Evolutionary conservation across 2,113 vertebrate species (phyloP), one percentile per base, ranked within the genome.

Genomic region (Bubo bubo): DNA sequence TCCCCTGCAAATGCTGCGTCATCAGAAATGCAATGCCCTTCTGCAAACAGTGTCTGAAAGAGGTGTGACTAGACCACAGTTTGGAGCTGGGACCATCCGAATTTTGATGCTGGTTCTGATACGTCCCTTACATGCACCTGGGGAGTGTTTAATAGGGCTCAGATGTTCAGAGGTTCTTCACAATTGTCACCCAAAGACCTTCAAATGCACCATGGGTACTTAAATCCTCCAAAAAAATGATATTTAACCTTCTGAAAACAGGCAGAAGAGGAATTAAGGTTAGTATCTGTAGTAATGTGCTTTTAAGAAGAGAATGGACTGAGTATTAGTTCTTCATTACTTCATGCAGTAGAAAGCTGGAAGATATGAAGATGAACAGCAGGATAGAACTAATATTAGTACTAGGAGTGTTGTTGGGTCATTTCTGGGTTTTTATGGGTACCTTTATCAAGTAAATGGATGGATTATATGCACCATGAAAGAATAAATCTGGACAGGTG

Each of bases 251-350:
- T 77, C 81, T 90, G 70, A 88, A 93, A 86, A 89, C 6, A 77
- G 28, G 34, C 34, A 81, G 66, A 91, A 93, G 58, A 93, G 50
- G 80, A 97, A 97, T 94, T 97, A 90, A 82, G 28, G 84, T 96
- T 95, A 86, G 76, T 86, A 86, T 95, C 94, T 96, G 52, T 56
- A 93, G 52, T 56, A 93, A 88, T 63, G 39, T 58, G 83, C 70
- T 91, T 86, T 80, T 85, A 63, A 90, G 37, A 83, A 85, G 66
- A 92, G 90, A 95, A 95, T 22, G 32, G 14, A 47, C n/a, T 35
- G 41, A 58, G 3, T 79, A 27, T 66, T 88, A 83, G 55, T 91
- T 88, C 79, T 91, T 73, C 64, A 43, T 90, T 93, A 43, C 49
- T 85, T 89, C 47, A 27, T 53, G n/a, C 62, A 66, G 28, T 50